A percentile compares a stretch with the other conserved stretches of the same genome.
Conservation (phyloP, 2,113 vertebrate species). For the Hydrolagus affinis region DNA sequence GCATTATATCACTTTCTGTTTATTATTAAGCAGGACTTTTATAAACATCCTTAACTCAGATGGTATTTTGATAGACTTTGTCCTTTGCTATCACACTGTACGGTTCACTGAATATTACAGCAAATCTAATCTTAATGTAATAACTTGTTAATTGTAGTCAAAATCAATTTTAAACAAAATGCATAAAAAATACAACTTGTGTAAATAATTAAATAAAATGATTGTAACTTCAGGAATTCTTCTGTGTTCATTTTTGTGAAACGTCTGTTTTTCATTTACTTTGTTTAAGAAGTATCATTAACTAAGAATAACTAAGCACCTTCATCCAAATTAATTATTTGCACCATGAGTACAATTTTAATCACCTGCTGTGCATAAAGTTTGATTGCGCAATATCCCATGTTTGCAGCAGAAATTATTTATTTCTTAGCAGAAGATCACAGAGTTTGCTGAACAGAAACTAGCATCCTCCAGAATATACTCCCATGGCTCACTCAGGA, state of each 20-base stretch:
- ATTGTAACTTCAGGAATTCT: background rate
- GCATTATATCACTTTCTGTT: background rate
- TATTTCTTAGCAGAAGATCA: background rate
- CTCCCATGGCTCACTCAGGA: slow-evolving; percentile 36
- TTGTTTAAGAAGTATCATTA: background rate
- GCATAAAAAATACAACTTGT: background rate
- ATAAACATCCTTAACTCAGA: background rate
- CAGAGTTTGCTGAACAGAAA: background rate
- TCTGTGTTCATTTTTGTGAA: background rate
- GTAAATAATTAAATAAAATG: background rate
- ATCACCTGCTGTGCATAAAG: background rate
- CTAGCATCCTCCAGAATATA: background rate
- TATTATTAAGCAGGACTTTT: background rate
- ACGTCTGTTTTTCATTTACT: background rate
- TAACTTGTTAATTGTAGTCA: background rate
- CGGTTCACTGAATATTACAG: background rate
- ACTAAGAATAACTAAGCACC: background rate
- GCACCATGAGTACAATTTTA: background rate
- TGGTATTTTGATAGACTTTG: background rate
- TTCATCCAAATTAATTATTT: background rate
- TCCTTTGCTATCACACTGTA: background rate
- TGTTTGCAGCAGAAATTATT: background rate
- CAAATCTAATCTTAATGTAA: background rate
- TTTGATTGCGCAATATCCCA: background rate
- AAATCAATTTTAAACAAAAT: background rate